A percentile compares a stretch with the other conserved stretches of the same genome.
phyloP scores from a whole-genome alignment of 1,140 invertebrate species.

The Hermatobates lingyangjiaoensis region DNA sequence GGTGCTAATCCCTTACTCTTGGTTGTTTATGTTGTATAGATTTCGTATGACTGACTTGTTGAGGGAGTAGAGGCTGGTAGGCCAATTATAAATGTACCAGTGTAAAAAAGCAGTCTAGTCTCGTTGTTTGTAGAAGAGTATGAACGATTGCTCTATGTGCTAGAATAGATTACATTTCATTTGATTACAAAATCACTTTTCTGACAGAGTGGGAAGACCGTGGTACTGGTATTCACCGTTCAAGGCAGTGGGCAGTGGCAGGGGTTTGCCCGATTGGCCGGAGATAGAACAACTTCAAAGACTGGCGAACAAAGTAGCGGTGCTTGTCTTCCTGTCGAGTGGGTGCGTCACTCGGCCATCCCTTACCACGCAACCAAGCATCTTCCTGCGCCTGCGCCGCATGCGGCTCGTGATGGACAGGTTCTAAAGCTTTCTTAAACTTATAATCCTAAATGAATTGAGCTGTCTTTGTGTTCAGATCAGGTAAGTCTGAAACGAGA shows the following conservation, averaged over 20 bases:
- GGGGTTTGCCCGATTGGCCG: conserved; percentile 29
- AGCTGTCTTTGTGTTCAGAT: no score
- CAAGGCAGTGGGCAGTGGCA: conserved; percentile 34
- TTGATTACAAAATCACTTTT: background rate
- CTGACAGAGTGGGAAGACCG: conserved; percentile 26
- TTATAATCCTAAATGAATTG: no score
- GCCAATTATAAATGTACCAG: background rate
- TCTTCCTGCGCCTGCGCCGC: conserved; percentile 30
- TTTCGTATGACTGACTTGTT: background rate
- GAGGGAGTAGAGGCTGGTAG: background rate
- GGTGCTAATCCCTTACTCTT: no score
- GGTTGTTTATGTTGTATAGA: no score
- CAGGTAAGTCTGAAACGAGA: no score
- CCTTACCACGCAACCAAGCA: conserved; percentile 29
- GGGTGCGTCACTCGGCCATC: conserved; percentile 30
- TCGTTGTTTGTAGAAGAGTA: background rate
- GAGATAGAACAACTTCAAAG: conserved; percentile 18
- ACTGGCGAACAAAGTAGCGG: conserved; percentile 19
- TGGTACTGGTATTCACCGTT: conserved; percentile 30
- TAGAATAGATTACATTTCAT: background rate
- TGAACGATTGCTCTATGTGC: background rate
- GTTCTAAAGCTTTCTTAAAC: no score
- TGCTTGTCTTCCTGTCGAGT: conserved; percentile 23
- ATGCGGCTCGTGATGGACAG: conserved; percentile 32
- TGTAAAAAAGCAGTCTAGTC: background rate